Evolutionary conservation across 2,888 invertebrate species (phyloP).

Genomic region (Oxyteleia sp.): DNA sequence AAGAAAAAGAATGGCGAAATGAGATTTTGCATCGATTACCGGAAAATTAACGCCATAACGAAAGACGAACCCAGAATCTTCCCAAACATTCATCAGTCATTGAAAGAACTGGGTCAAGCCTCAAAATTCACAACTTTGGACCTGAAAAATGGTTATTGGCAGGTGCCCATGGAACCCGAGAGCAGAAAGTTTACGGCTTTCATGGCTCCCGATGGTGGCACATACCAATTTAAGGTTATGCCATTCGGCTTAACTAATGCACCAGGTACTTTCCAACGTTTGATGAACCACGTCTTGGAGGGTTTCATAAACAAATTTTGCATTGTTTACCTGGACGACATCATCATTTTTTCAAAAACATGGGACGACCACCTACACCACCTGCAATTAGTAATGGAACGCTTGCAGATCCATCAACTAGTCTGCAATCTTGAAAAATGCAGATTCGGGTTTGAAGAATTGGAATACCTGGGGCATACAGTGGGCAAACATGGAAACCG

Average conservation of each 20-base stretch:
- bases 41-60: too few species aligned
- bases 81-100: conserved; percentile 23
- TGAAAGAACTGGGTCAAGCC: conserved; percentile 70
- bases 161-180: conserved; percentile 76
- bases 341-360: conserved; percentile 74
- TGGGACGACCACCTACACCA: conserved; percentile 74
- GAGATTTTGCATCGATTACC: conserved; percentile 74
- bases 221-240: conserved; percentile 79
- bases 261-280: conserved; percentile 78
- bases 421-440: conserved; percentile 6
- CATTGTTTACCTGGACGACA: conserved; percentile 79
- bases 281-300: conserved; percentile 76
- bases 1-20: conserved; percentile 68
- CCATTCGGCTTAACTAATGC: conserved; percentile 79
- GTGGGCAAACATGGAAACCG: not conserved
- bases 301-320: conserved; percentile 73
- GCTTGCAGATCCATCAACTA: conserved; percentile 37
- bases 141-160: conserved; percentile 81
- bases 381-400: conserved; percentile 70
- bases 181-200: conserved; percentile 77
- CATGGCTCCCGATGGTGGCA: conserved; percentile 76
- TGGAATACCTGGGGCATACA: conserved; percentile 21
- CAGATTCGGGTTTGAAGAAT: conserved; percentile 6
- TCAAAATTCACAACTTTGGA: conserved; percentile 79
- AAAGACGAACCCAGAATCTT: conserved; percentile 16